These are phyloP conservation scores for Labeo calbasu DNA, from an alignment of 2,797 vertebrate genomes.

Conservation along the genomic window DNA sequence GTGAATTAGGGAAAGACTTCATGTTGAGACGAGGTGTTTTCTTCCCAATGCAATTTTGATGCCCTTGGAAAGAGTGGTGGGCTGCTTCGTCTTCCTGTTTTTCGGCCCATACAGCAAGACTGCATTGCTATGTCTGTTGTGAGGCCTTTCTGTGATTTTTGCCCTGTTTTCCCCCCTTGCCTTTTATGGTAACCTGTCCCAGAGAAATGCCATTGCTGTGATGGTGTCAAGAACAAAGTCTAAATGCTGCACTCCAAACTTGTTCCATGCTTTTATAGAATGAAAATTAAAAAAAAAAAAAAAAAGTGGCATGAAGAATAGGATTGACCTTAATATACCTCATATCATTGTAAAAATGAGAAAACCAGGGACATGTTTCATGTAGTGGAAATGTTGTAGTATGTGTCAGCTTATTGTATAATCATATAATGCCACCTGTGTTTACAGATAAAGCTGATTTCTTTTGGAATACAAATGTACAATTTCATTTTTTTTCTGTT, in stretches of 20 bases:
- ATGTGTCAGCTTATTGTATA: constrained; percentile 91
- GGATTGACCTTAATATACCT: constrained; percentile 86
- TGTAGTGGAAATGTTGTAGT: constrained; percentile 93
- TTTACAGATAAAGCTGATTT: constrained; percentile 82
- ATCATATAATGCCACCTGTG: constrained; percentile 93
- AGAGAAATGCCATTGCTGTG: constrained; percentile 77
- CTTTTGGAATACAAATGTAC: constrained; percentile 71
- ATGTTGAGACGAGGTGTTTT: constrained; percentile 32
- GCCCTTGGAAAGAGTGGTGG: constrained; percentile 75
- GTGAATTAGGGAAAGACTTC: constrained; percentile 55
- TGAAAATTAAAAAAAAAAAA: constrained; percentile 50
- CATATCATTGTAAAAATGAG: constrained; percentile 82
- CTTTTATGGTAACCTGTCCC: constrained; percentile 70
- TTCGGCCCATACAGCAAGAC: constrained; percentile 59
- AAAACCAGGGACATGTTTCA: constrained; percentile 83
- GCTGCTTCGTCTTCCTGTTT: constrained; percentile 79
- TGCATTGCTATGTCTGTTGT: background rate
- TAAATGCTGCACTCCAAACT: constrained; percentile 75
- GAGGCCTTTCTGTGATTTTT: constrained; percentile 30
- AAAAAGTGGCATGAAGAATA: constrained; percentile 66
- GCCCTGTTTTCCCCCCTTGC: constrained; percentile 45
- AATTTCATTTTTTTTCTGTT: constrained; percentile 64
- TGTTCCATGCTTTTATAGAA: constrained; percentile 78
- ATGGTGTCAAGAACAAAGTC: constrained; percentile 78
- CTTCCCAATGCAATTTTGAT: constrained; percentile 68